Evolutionary conservation across 2,888 invertebrate genomes (phyloP).

Genomic region (Prosopocoilus inquinatus): DNA sequence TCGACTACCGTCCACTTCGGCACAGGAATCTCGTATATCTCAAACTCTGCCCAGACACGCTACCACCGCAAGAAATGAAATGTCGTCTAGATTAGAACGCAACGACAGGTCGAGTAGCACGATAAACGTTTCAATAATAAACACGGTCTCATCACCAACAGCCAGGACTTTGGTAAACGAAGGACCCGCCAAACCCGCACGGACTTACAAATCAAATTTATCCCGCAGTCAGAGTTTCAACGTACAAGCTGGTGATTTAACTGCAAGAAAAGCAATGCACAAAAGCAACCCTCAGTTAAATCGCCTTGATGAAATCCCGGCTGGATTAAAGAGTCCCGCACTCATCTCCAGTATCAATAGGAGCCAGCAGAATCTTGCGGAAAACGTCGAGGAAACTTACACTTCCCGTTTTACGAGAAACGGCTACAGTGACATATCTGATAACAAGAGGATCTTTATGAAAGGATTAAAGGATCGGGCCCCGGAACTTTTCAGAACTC

Average conservation of each 20-base stretch:
- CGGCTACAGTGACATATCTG: slow-evolving; percentile 51
- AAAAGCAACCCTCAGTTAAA: slow-evolving; percentile 78
- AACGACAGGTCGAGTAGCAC: slow-evolving; percentile 60
- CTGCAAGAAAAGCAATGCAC: slow-evolving; percentile 54
- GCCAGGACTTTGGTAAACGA: slow-evolving; percentile 41
- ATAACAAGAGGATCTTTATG: slow-evolving; percentile 66
- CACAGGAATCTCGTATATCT: slow-evolving; percentile 56
- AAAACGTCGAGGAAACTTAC: slow-evolving; percentile 50
- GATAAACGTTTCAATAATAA: slow-evolving; percentile 66
- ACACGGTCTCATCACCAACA: slow-evolving; percentile 49
- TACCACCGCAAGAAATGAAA: slow-evolving; percentile 37
- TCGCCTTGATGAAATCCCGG: slow-evolving; percentile 65
- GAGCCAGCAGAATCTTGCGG: slow-evolving; percentile 75
- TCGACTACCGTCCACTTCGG: slow-evolving; percentile 58
- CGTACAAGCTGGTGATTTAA: slow-evolving; percentile 62
- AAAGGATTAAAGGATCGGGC: slow-evolving; percentile 69
- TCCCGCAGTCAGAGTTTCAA: slow-evolving; percentile 84
- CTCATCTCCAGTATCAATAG: slow-evolving; percentile 83
- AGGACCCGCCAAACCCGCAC: slow-evolving; percentile 75
- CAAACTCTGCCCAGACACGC: slow-evolving; percentile 73
- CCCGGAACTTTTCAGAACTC: slow-evolving; percentile 69
- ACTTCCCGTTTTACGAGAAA: slow-evolving; percentile 60
- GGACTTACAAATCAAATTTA: slow-evolving; percentile 71
- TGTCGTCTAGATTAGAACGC: slow-evolving; percentile 51
- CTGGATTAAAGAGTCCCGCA: slow-evolving; percentile 73